Evolutionary conservation across 2,888 invertebrate species (phyloP), one percentile per base, ranked within the genome.

Genomic region (Homarus gammarus): DNA sequence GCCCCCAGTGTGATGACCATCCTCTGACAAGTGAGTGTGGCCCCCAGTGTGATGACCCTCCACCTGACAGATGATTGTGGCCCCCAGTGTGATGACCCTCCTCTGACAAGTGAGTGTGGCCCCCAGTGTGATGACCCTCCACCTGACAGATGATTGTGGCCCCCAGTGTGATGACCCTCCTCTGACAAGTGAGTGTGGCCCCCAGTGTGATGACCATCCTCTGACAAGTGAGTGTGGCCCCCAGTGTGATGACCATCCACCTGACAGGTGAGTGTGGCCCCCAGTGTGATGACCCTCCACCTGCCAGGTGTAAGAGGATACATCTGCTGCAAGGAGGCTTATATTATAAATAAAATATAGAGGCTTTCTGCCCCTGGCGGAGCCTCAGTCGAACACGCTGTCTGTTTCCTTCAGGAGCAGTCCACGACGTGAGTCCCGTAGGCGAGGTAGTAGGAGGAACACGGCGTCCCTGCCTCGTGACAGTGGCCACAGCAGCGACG

Each of bases 401-500:
- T n/a, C n/a, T n/a, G n/a, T 15, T 1, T 10, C 12, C 61, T 27
- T 15, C 56, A 77, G 77, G 31, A 49, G n/a, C 68, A 86, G 78
- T 27, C 70, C 83, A 10, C 36, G 83, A 68, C 22, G 83, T 31
- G 88, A 88, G 68, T 51, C 83, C n/a, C 61, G 83, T 8, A n/a
- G 83, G n/a, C 73, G 83, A 40, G 51, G 27, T 22, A 84, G 72
- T 33, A 84, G 89, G 44, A 83, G 70, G 31, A 77, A 56, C 6
- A 82, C 89, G 10, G 12, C 84, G 22, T 84, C 89, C 22, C 44
- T 89, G 72, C 89, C 84, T n/a, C 77, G 89, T 0, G 84, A 89
- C 68, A 82, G 77, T 68, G 87, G 88, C 18, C 88, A 88, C 72
- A 79, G 61, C 44, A 89, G 89, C 27, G 91, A 92, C 18, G 93